Conservation (phyloP, 2,113 vertebrate species). For the Saimiri boliviensis region DNA sequence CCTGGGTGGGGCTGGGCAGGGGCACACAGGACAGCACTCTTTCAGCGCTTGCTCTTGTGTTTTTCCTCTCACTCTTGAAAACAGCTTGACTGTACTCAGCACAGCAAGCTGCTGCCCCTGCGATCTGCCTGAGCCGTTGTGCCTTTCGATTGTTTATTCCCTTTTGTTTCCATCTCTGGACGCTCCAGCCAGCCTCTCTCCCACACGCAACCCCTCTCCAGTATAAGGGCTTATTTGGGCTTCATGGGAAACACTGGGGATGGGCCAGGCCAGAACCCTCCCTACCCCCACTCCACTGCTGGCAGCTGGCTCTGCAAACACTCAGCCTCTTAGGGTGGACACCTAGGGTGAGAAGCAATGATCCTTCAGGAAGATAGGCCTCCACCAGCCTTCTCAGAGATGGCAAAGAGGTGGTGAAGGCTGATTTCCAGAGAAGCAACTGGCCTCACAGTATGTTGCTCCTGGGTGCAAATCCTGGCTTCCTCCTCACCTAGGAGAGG, state of each 20-base stretch:
- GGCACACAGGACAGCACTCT: not conserved
- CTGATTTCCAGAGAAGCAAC: not conserved
- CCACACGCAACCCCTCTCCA: not conserved
- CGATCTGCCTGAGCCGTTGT: not conserved
- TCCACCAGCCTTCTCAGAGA: not conserved
- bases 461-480: not conserved
- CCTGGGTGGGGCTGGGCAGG: not conserved
- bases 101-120: not conserved
- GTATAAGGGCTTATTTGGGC: not conserved
- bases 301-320: not conserved
- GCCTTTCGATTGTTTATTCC: not conserved
- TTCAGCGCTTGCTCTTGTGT: not conserved
- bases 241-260: not conserved
- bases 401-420: not conserved
- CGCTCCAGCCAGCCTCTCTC: not conserved
- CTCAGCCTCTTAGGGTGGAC: not conserved
- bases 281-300: not conserved
- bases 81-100: not conserved
- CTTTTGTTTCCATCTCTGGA: constrained; percentile 28
- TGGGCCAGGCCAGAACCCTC: not conserved
- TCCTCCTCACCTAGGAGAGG: not conserved
- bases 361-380: not conserved
- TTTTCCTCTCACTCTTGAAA: not conserved
- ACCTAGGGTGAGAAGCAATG: not conserved
- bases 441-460: not conserved